A percentile compares a stretch with the other conserved stretches of the same genome.
Evolutionary conservation across 2,888 invertebrate species (phyloP).

Genomic region (Danaus chrysippus): DNA sequence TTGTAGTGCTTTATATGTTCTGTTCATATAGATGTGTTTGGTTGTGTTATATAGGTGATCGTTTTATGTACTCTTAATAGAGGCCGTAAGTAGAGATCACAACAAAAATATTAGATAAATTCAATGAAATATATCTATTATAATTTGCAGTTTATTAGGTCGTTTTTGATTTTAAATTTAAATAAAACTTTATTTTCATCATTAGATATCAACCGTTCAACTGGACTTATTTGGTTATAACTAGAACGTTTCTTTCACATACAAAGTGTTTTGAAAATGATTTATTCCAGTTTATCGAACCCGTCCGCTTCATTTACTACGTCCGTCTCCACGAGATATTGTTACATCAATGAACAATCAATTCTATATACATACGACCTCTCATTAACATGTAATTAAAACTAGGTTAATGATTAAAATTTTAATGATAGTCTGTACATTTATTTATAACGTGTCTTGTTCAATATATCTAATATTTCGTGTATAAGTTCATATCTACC

Average conservation of each 20-base stretch:
- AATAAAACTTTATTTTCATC: not conserved
- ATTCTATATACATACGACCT: not conserved
- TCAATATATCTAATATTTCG: no score
- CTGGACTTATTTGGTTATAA: no score
- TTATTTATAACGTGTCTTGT: no score
- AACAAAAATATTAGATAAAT: no score
- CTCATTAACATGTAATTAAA: not conserved
- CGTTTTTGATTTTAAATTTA: no score
- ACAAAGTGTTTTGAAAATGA: constrained; percentile 12
- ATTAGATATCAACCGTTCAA: no score
- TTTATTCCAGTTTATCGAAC: constrained; percentile 21
- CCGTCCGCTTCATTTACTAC: constrained; percentile 19
- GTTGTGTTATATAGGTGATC: no score
- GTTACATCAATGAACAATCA: constrained; percentile 16
- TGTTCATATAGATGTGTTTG: constrained; percentile 14
- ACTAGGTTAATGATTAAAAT: not conserved
- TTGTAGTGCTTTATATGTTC: constrained; percentile 23
- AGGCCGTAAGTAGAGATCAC: no score
- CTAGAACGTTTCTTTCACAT: no score
- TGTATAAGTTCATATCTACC: constrained; percentile 18
- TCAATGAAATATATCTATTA: no score
- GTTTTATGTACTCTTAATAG: no score
- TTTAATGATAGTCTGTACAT: not conserved
- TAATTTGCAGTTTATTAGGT: no score
- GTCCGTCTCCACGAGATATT: constrained; percentile 12